Conservation (phyloP, 2,113 vertebrate genomes). For the Aphelocoma coerulescens region DNA sequence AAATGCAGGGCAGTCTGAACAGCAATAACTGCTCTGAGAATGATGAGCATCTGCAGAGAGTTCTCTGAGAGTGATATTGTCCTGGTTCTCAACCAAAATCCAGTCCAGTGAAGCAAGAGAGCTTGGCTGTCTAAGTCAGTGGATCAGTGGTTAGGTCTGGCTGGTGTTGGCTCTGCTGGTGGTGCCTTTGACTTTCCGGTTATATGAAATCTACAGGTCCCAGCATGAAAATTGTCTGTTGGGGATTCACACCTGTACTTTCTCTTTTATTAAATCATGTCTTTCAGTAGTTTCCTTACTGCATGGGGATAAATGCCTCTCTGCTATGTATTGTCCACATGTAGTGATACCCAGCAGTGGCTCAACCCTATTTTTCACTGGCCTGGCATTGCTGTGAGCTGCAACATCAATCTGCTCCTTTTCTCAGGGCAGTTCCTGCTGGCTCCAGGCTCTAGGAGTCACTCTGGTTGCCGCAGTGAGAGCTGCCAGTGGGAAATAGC, state of each 20-base stretch:
- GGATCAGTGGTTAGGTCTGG: neutral
- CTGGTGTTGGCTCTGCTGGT: neutral
- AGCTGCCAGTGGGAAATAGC: neutral
- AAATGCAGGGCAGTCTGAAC: neutral
- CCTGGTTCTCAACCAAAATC: neutral
- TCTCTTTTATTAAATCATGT: neutral
- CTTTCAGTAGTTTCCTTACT: neutral
- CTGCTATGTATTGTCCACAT: neutral
- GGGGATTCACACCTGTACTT: neutral
- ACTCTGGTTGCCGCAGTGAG: fast-evolving
- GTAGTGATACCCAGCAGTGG: neutral
- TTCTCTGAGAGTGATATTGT: neutral
- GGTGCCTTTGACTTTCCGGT: neutral
- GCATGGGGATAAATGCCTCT: neutral
- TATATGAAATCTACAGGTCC: neutral
- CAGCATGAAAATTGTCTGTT: fast-evolving
- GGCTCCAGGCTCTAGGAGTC: neutral
- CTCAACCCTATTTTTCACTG: neutral
- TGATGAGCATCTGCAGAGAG: neutral
- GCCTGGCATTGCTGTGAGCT: neutral
- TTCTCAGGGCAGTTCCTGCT: neutral
- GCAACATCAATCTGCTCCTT: neutral
- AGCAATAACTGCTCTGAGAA: neutral
- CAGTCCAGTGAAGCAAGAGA: neutral
- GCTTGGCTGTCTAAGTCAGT: neutral